Evolutionary conservation across 2,888 invertebrate species (phyloP).

Genomic region (Romanomermis culicivorax): DNA sequence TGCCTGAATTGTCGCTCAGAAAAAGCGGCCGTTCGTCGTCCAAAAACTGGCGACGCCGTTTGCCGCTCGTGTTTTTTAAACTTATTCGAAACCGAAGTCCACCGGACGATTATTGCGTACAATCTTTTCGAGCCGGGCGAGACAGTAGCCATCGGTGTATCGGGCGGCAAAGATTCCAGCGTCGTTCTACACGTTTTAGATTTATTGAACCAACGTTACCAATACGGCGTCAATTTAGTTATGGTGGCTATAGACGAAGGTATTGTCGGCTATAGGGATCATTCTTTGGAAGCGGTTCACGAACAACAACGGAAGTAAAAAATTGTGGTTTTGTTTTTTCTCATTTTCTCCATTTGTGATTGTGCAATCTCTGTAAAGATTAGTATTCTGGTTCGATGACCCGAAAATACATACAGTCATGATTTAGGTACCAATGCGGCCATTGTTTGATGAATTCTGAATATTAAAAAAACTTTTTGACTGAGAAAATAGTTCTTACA

Average conservation of each 20-base stretch:
- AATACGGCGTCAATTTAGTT: conserved; percentile 68
- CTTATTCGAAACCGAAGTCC: conserved; percentile 26
- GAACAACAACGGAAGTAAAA: background rate
- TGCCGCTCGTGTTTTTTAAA: conserved; percentile 22
- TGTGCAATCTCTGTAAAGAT: too few relatives aligned
- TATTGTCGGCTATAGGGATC: conserved; percentile 72
- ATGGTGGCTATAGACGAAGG: conserved; percentile 89
- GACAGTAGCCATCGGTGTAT: conserved; percentile 25
- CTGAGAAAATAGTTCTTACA: too few relatives aligned
- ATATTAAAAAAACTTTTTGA: too few relatives aligned
- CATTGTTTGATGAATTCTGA: too few relatives aligned
- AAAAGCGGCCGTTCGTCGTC: conserved; percentile 18
- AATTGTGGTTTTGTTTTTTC: too few relatives aligned
- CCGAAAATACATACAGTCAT: too few relatives aligned
- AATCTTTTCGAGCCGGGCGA: conserved; percentile 10
- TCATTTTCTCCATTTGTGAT: too few relatives aligned
- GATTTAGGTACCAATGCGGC: too few relatives aligned
- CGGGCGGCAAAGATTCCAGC: conserved; percentile 54
- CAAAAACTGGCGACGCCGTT: conserved; percentile 20
- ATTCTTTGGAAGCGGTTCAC: conserved; percentile 85
- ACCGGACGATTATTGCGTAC: conserved; percentile 21
- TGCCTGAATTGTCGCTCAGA: background rate
- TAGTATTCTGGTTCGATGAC: too few relatives aligned
- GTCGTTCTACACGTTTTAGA: conserved; percentile 70
- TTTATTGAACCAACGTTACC: conserved; percentile 60